Conservation (phyloP, 2,888 invertebrate species). For the Neoscelio sp. region DNA sequence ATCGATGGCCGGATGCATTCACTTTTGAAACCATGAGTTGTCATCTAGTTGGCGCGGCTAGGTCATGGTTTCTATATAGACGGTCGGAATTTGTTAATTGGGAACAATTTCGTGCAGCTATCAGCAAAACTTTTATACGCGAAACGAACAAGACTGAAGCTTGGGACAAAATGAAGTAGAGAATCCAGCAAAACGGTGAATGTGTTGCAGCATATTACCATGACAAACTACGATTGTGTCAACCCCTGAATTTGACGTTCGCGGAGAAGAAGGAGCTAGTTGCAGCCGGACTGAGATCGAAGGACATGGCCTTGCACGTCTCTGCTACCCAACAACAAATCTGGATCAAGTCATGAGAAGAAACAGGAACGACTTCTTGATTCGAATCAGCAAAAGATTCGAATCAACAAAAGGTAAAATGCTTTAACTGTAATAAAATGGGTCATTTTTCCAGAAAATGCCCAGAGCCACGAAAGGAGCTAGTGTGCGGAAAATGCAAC, state of each 20-base stretch:
- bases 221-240: conserved; percentile 60
- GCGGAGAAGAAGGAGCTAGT: conserved; percentile 53
- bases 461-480: neutral
- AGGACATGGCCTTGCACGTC: conserved; percentile 50
- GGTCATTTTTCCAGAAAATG: conserved; percentile 30
- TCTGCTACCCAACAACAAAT: neutral
- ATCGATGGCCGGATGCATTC: conserved; percentile 61
- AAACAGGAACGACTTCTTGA: neutral
- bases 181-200: conserved; percentile 27
- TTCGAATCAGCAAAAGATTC: too few relatives aligned
- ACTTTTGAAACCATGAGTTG: conserved; percentile 49
- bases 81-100: conserved; percentile 53
- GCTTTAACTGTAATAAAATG: conserved; percentile 2
- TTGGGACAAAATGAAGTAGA: conserved; percentile 47
- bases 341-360: neutral
- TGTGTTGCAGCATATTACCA: conserved; percentile 56
- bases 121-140: conserved; percentile 16
- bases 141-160: conserved; percentile 27
- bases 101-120: conserved; percentile 30
- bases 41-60: conserved; percentile 49
- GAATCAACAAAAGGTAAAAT: too few relatives aligned
- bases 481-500: conserved; percentile 8
- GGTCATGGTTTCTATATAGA: conserved; percentile 33
- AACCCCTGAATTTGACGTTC: conserved; percentile 44
- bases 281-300: conserved; percentile 27